Conservation (phyloP, 1,140 invertebrate species). For the Bemisia tabaci region DNA sequence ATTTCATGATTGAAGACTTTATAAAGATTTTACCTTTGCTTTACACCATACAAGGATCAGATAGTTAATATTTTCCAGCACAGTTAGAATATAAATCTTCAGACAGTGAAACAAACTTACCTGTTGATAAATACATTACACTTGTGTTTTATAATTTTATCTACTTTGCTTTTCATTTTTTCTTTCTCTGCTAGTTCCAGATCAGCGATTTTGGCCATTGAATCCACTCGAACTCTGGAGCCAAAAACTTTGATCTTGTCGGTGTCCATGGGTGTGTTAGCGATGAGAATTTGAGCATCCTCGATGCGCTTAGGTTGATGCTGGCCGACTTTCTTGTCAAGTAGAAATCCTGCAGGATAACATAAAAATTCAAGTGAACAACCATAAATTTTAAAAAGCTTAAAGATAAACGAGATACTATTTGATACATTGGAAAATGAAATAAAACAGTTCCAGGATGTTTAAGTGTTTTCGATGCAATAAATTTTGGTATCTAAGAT, state of each 20-base stretch:
- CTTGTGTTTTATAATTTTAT: conserved; percentile 90
- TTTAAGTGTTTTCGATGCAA: too few relatives aligned
- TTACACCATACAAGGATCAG: too few relatives aligned
- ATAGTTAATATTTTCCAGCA: too few relatives aligned
- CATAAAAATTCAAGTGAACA: conserved; percentile 7
- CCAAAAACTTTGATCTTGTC: conserved; percentile 99
- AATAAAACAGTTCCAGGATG: too few relatives aligned
- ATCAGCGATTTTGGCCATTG: conserved; percentile 95
- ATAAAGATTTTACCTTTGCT: too few relatives aligned
- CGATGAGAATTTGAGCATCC: conserved; percentile 85
- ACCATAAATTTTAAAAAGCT: too few relatives aligned
- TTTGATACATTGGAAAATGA: too few relatives aligned
- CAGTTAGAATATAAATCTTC: too few relatives aligned
- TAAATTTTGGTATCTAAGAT: too few relatives aligned
- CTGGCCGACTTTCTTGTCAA: conserved; percentile 90
- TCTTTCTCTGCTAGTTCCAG: conserved; percentile 96
- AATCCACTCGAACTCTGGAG: conserved; percentile 92
- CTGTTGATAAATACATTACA: conserved; percentile 99
- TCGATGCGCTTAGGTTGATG: conserved; percentile 81
- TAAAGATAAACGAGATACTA: too few relatives aligned
- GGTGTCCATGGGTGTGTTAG: conserved; percentile 99
- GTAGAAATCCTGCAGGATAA: conserved; percentile 56
- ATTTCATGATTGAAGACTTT: too few relatives aligned
- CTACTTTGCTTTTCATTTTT: conserved; percentile 99
- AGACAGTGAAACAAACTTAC: too few relatives aligned